Evolutionary conservation across 2,888 invertebrate species (phyloP), one percentile per base, ranked within the genome.

Genomic region (Tetranychus piercei): DNA sequence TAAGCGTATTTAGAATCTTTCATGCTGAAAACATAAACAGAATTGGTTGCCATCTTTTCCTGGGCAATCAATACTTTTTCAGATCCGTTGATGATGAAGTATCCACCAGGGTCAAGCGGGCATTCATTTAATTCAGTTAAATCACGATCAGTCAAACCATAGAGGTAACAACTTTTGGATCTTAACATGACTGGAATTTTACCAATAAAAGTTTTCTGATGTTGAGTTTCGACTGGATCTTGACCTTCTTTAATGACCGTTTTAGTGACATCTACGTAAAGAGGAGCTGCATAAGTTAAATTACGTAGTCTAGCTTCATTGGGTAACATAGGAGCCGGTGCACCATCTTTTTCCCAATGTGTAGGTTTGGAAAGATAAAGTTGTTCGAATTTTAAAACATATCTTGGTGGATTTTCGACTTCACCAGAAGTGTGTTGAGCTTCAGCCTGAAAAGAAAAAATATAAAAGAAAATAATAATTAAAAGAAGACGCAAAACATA

Each of bases 311-410:
- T 88, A 6, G 99, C 99, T 84, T 99, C 99, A 81, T 99, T 99
- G 0, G 99, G 99, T 95, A 99, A 99, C 96, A 99, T 96, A 76
- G 96, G 95, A 76, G 93, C 92, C 18, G 97, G 96, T 97, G 84
- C 94, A 81, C 97, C 97, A 86, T 99, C 99, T 84, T 99, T 99
- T 83, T 99, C 99, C 99, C 99, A 99, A 86, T 99, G 99, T 8
- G 97, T 99, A 2, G 99, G 99, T 83, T 99, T 99, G 0, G 97
- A 97, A 71, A 99, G 83, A 82, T 99, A 79, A 66, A 79, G 79
- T 71, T 79, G 79, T 64, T 79, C 75, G 64, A 99, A 99, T 84
- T 97, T 99, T 8, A 99, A 83, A 66, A 92, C 84, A 84, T 94
- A 97, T 77, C 90, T 88, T 0, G 94, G 90, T 85, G 93, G 93